These are phyloP conservation scores for Drosophila bifasciata DNA, from an alignment of 1,140 invertebrate genomes.

Conservation along the genomic window DNA sequence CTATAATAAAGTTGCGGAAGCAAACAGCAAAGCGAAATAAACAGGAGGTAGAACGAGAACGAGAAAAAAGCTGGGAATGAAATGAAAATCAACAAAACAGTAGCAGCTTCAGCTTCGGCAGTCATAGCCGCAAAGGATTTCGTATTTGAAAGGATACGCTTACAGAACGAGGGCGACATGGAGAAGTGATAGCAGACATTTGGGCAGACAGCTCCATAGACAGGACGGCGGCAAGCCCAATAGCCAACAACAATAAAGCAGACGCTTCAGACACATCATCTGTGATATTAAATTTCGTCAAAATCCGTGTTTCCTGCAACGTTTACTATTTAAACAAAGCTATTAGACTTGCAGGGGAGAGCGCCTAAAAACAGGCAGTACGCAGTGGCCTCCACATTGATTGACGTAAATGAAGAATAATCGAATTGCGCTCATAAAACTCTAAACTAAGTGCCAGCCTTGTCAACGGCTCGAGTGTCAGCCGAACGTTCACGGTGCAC, in stretches of 20 bases:
- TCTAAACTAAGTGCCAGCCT: conserved; percentile 71
- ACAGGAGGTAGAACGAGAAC: conserved; percentile 46
- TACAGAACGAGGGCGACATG: conserved; percentile 31
- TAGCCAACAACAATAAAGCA: conserved; percentile 30
- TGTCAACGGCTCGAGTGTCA: conserved; percentile 56
- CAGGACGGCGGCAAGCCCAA: conserved; percentile 51
- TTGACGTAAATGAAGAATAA: conserved; percentile 84
- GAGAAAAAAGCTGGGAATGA: conserved; percentile 54
- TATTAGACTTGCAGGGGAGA: conserved; percentile 41
- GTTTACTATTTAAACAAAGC: conserved; percentile 73
- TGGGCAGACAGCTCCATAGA: conserved; percentile 60
- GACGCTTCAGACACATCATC: conserved; percentile 24
- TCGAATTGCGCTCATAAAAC: conserved; percentile 81
- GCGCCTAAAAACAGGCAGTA: conserved; percentile 41
- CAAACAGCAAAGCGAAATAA: conserved; percentile 75
- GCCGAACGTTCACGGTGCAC: conserved; percentile 19
- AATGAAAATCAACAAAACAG: conserved; percentile 75
- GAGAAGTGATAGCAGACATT: conserved; percentile 44
- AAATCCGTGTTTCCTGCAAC: conserved; percentile 22
- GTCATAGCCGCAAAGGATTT: conserved; percentile 63
- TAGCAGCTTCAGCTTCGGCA: conserved; percentile 5
- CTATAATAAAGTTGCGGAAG: conserved; percentile 81
- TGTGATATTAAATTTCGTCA: conserved; percentile 72
- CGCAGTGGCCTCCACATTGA: conserved; percentile 49
- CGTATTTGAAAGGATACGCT: conserved; percentile 47